Percentiles rank a stretch among this genome's conserved stretches.
These are phyloP conservation scores for Hymenochirus boettgeri DNA, from an alignment of 2,113 vertebrate species.

Conservation along the genomic window DNA sequence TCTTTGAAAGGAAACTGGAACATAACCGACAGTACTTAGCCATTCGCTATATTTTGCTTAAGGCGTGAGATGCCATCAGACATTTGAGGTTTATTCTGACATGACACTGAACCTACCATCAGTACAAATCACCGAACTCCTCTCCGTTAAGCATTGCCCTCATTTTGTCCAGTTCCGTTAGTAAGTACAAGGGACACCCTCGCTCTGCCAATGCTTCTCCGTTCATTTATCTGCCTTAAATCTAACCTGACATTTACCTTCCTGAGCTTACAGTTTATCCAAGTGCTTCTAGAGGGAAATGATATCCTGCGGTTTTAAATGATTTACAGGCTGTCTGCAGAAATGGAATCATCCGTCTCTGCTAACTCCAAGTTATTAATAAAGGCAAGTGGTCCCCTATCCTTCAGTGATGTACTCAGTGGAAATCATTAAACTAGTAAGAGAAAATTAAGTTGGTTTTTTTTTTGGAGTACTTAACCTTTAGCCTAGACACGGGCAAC, in stretches of 20 bases:
- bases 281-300: slow-evolving; percentile 10
- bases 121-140: neutral
- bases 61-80: neutral
- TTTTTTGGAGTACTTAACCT: too few species aligned
- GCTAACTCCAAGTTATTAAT: slow-evolving; percentile 16
- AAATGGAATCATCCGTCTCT: slow-evolving; percentile 15
- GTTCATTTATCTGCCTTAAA: slow-evolving; percentile 30
- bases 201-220: slow-evolving; percentile 25
- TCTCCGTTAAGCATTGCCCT: slow-evolving; percentile 32
- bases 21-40: too few species aligned
- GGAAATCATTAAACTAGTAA: neutral
- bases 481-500: too few species aligned
- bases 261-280: slow-evolving; percentile 28
- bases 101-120: neutral
- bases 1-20: too few species aligned
- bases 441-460: too few species aligned
- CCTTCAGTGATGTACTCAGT: too few species aligned
- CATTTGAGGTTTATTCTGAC: neutral
- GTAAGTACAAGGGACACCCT: slow-evolving; percentile 2
- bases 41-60: too few species aligned
- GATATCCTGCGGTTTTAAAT: slow-evolving; percentile 20
- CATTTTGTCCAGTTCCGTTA: slow-evolving; percentile 29
- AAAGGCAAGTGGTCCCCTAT: slow-evolving; percentile 6
- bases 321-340: slow-evolving; percentile 19
- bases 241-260: slow-evolving; percentile 34